Base-by-base conservation (phyloP, 2,888 invertebrate genomes). In the Cylindroiulus punctatus region DNA sequence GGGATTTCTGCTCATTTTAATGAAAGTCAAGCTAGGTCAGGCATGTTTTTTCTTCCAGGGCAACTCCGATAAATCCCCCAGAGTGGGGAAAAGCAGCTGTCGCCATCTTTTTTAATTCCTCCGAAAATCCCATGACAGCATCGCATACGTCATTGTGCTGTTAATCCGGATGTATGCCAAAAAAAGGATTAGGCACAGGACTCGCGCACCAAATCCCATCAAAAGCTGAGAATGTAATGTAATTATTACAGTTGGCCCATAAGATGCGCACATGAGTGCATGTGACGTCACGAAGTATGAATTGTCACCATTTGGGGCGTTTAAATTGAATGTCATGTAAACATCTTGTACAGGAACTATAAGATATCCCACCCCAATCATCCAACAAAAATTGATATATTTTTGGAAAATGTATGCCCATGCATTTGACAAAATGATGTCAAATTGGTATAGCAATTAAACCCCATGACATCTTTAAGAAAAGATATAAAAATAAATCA, bases 151-250 rank as follows among this genome's bases (percentile, higher is more conserved):
- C 26, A 65, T 22, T n/a, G 22, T n/a, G 22, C 22, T 26, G 57
- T n/a, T 65, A 65, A 65, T 65, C 57, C 26, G 52, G 52, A 52
- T 52, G 52, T 52, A 52, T 52, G 52, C 52, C 52, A 52, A 52
- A 52, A 47, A 52, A 19, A 19, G 52, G 52, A 52, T 52, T 52
- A 52, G 52, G 47, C 47, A 47, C 47, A 47, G 47, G 52, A 52
- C 4, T 17, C 52, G 4, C 1, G 52, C 19, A 52, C 4, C 19
- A 52, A 52, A 52, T 52, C 52, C 52, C 19, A 19, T 19, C 52
- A 36, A 36, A 2, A 36, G 36, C 36, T 52, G 12, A 12, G 47
- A 47, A 12, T 47, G 10, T 47, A 47, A 47, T 52, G 19, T 19
- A 52, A 52, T 52, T 19, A 52, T 19, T 19, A 19, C 19, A 52